Percentiles rank a stretch among this genome's conserved stretches.
Conservation (phyloP, 1,140 invertebrate species). For the Drosophila pruinosa region DNA sequence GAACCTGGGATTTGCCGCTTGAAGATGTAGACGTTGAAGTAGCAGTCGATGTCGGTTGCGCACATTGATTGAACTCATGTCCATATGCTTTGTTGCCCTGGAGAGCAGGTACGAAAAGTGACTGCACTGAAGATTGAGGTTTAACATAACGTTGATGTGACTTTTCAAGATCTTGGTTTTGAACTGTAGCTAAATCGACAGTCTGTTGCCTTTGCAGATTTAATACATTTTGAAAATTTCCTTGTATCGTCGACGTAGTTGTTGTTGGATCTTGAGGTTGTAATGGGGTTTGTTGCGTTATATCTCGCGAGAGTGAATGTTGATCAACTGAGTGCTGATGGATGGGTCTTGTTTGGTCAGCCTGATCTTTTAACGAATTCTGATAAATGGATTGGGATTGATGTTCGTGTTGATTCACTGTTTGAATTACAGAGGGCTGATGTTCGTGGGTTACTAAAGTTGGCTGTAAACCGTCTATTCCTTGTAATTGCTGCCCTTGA, state of each 20-base stretch:
- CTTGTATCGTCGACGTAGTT: conserved; percentile 47
- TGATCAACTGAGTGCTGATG: conserved; percentile 3
- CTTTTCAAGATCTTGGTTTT: conserved; percentile 21
- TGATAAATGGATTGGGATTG: conserved; percentile 24
- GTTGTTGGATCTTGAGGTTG: conserved; percentile 41
- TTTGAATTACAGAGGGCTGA: conserved; percentile 26
- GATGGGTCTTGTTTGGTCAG: not conserved
- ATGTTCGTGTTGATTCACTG: conserved; percentile 29
- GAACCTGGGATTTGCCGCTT: conserved; percentile 77
- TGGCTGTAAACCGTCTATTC: not conserved
- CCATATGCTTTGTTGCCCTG: conserved; percentile 19
- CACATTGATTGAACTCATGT: conserved; percentile 73
- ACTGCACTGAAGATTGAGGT: conserved; percentile 8
- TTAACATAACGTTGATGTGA: conserved; percentile 19
- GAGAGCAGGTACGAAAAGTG: conserved; percentile 11
- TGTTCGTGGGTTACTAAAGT: conserved; percentile 1
- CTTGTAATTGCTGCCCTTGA: conserved; percentile 5
- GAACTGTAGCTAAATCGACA: conserved; percentile 83
- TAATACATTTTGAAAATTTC: conserved; percentile 59
- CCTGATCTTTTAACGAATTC: conserved; percentile 14
- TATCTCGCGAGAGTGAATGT: not conserved
- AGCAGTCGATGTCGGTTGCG: conserved; percentile 83
- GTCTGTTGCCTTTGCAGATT: conserved; percentile 51
- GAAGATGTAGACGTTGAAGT: conserved; percentile 82
- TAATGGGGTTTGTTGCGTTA: conserved; percentile 6